phyloP scores from a whole-genome alignment of 1,140 invertebrate species.

The Cherax destructor region DNA sequence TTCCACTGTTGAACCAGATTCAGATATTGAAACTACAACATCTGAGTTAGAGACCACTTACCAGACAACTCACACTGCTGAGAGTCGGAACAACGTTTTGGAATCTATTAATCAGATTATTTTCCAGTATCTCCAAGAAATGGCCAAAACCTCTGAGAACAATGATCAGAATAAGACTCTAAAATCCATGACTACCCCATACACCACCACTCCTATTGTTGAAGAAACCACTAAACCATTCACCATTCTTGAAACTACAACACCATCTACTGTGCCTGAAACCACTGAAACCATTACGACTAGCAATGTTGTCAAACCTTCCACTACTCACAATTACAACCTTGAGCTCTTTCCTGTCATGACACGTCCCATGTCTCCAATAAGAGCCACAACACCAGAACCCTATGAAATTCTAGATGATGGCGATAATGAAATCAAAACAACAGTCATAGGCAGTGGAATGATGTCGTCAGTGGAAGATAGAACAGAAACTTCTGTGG shows the following conservation, averaged over 20 bases:
- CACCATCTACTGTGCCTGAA: conserved; percentile 7
- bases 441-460: conserved; percentile 14
- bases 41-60: conserved; percentile 5
- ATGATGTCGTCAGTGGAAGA: conserved; percentile 25
- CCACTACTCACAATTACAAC: conserved; percentile 22
- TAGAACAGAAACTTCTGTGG: conserved; percentile 67
- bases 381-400: conserved; percentile 33
- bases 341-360: conserved; percentile 70
- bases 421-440: conserved; percentile 44
- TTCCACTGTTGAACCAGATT: conserved; percentile 8
- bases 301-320: conserved; percentile 1
- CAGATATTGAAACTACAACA: conserved; percentile 25
- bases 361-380: conserved; percentile 67
- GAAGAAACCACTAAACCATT: not conserved
- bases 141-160: conserved; percentile 11
- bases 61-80: conserved; percentile 34
- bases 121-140: conserved; percentile 18
- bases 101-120: conserved; percentile 55
- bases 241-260: conserved; percentile 1
- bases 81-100: conserved; percentile 31
- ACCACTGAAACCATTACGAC: not conserved
- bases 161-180: not conserved
- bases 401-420: conserved; percentile 34
- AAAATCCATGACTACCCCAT: not conserved
- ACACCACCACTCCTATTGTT: conserved; percentile 6